Evolutionary conservation across 2,888 invertebrate species (phyloP).

Genomic region (Reticulitermes lucifugus): DNA sequence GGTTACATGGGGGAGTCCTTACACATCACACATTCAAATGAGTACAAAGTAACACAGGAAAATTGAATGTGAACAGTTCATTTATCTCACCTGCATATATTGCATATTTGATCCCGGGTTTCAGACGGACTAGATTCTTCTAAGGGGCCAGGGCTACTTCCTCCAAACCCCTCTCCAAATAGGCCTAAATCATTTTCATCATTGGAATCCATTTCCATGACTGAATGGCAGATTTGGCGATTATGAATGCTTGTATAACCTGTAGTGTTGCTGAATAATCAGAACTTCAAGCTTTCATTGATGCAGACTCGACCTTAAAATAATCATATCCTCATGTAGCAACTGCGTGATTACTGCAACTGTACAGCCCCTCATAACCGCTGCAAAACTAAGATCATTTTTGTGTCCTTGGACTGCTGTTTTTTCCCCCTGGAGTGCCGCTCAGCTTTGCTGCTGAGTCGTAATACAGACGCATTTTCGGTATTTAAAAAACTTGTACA

Average conservation of each 20-base stretch:
- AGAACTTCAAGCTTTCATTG: conserved; percentile 34
- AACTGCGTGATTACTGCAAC: neutral
- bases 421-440: neutral
- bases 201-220: conserved; percentile 45
- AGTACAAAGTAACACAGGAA: too few relatives aligned
- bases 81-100: conserved; percentile 65
- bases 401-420: conserved; percentile 47
- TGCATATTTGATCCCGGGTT: conserved; percentile 72
- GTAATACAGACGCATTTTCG: neutral
- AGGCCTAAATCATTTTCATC: conserved; percentile 53
- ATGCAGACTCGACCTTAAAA: conserved; percentile 45
- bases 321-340: neutral
- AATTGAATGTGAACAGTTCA: too few relatives aligned
- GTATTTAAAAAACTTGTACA: neutral
- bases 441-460: neutral
- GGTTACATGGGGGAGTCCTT: too few relatives aligned
- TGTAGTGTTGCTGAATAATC: conserved; percentile 1
- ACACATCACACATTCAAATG: too few relatives aligned
- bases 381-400: conserved; percentile 40
- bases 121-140: conserved; percentile 63
- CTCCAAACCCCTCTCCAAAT: conserved; percentile 62
- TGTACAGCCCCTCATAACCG: neutral
- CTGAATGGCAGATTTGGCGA: conserved; percentile 23
- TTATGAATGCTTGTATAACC: neutral
- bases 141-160: conserved; percentile 60